Evolutionary conservation across 2,113 vertebrate genomes (phyloP).

Genomic region (human): DNA sequence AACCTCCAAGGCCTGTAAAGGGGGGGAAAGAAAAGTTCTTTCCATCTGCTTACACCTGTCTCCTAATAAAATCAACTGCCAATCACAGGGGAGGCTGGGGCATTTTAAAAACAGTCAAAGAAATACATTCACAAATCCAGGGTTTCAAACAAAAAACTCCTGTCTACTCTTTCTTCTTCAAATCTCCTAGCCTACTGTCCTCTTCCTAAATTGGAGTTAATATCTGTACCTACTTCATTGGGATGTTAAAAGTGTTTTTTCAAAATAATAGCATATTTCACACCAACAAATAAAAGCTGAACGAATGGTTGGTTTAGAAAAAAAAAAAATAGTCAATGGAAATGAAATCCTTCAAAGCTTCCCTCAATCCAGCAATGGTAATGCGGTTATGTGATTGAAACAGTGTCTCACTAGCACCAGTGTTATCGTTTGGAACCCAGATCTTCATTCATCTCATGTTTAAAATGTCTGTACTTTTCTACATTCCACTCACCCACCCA

Average conservation of each 20-base stretch:
- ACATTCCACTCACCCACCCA: neutral
- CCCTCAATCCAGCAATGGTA: too few species aligned
- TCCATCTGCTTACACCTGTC: slow-evolving; percentile 75
- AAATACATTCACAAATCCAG: neutral
- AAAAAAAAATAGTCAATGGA: neutral
- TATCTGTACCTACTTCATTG: neutral
- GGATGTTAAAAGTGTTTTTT: neutral
- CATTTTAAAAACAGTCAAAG: neutral
- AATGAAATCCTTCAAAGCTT: neutral
- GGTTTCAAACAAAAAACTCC: neutral
- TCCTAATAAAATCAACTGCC: slow-evolving; percentile 74
- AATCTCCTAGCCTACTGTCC: neutral
- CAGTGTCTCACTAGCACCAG: neutral
- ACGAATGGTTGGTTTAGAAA: neutral
- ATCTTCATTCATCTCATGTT: neutral
- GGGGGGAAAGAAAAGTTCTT: slow-evolving; percentile 43
- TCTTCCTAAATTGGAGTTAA: neutral
- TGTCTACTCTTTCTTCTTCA: neutral
- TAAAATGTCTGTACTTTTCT: neutral
- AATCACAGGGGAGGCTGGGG: slow-evolving; percentile 27
- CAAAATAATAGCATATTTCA: neutral
- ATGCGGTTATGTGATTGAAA: neutral
- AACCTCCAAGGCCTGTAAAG: slow-evolving; percentile 73
- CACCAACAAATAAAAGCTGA: neutral
- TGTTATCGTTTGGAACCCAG: neutral